These are phyloP conservation scores for Echeneis naucrates DNA, from an alignment of 2,797 vertebrate genomes.

Conservation along the genomic window DNA sequence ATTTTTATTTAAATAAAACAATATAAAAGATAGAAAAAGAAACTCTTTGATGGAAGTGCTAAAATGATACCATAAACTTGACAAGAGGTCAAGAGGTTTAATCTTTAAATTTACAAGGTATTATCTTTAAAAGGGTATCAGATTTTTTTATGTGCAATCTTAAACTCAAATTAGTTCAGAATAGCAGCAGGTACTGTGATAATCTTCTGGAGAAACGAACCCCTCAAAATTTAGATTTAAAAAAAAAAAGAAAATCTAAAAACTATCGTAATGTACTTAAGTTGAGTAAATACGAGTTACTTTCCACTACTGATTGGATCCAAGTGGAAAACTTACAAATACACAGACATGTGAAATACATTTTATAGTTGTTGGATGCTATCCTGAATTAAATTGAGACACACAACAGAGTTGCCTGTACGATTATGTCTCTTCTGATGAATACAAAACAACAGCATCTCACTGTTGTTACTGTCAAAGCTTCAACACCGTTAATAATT, in stretches of 20 bases:
- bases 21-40: background rate
- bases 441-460: conserved; percentile 18
- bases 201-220: background rate
- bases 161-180: background rate
- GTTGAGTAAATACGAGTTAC: background rate
- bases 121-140: background rate
- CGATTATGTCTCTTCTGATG: conserved; percentile 6
- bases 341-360: background rate
- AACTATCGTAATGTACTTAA: too few relatives aligned
- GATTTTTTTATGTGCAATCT: background rate
- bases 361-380: background rate
- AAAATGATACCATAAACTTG: background rate
- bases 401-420: conserved; percentile 5
- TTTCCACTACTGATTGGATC: background rate
- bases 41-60: background rate
- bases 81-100: background rate
- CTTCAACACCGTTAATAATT: conserved; percentile 10
- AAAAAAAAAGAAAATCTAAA: too few relatives aligned
- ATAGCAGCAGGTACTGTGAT: background rate
- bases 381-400: background rate
- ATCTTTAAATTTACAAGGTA: background rate
- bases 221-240: too few relatives aligned
- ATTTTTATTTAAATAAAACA: background rate
- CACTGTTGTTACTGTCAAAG: conserved; percentile 19
- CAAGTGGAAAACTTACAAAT: conserved; percentile 6